phyloP scores from a whole-genome alignment of 1,140 invertebrate genomes.

The Tetramorium simillimum region DNA sequence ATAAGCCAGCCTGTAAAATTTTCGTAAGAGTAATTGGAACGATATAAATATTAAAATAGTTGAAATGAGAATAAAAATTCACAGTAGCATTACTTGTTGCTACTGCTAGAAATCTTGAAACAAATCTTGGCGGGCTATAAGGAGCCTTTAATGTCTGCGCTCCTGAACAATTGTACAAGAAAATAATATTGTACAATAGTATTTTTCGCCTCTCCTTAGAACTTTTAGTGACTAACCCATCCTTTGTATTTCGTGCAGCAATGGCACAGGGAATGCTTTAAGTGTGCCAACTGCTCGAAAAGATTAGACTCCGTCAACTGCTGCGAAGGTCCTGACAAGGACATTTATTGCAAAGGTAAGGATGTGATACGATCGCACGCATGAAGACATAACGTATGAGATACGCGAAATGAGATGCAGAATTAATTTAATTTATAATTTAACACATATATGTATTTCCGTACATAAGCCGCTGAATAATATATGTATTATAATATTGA shows the following conservation, averaged over 20 bases:
- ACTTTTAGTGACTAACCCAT: conserved; percentile 81
- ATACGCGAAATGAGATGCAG: not conserved
- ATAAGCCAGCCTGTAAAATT: not conserved
- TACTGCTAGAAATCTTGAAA: not conserved
- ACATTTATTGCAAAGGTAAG: conserved; percentile 99
- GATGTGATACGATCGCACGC: conserved; percentile 16
- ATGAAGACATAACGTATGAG: conserved; percentile 14
- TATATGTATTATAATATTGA: not conserved
- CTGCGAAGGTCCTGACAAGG: conserved; percentile 97
- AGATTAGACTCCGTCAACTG: conserved; percentile 98
- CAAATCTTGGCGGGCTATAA: conserved; percentile 34
- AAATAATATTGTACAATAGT: conserved; percentile 39
- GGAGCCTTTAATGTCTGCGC: conserved; percentile 43
- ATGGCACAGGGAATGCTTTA: conserved; percentile 98
- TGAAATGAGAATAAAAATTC: not conserved
- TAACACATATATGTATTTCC: not conserved
- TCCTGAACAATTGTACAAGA: conserved; percentile 44
- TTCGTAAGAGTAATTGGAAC: not conserved
- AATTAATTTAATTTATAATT: not conserved
- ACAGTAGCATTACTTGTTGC: not conserved
- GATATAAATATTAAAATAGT: not conserved
- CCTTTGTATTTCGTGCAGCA: conserved; percentile 82
- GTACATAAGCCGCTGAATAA: not conserved
- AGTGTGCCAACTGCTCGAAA: conserved; percentile 97
- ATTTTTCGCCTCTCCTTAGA: conserved; percentile 4